phyloP scores from a whole-genome alignment of 2,888 invertebrate species.

The Mystacides longicornis region DNA sequence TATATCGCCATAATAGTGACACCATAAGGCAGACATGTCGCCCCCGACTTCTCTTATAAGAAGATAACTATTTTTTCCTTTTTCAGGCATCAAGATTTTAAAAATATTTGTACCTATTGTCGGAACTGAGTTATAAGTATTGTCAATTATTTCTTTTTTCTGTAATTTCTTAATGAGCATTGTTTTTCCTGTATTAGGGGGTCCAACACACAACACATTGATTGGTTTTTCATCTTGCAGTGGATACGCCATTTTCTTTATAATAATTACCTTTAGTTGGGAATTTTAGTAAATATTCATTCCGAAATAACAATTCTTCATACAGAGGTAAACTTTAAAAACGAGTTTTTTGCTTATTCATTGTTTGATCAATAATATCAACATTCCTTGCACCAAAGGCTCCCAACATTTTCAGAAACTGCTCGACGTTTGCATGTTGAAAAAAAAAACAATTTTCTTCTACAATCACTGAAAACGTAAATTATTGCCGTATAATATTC shows the following conservation, averaged over 20 bases:
- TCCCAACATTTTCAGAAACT: no score
- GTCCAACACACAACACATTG: constrained; percentile 62
- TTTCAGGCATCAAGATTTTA: constrained; percentile 50
- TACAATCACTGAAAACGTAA: no score
- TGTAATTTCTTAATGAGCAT: constrained; percentile 67
- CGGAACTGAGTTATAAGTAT: constrained; percentile 69
- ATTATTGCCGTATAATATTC: no score
- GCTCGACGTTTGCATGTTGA: no score
- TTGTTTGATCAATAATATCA: no score
- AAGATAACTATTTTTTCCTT: constrained; percentile 48
- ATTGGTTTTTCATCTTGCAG: constrained; percentile 32
- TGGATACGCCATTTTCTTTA: constrained; percentile 2
- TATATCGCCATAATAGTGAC: constrained; percentile 60
- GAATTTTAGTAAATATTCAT: no score
- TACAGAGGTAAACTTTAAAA: no score
- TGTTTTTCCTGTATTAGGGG: constrained; percentile 75
- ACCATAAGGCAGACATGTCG: constrained; percentile 76
- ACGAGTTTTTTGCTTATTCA: no score
- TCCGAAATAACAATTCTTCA: no score
- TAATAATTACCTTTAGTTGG: no score
- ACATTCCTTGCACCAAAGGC: no score
- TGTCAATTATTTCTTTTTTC: constrained; percentile 61
- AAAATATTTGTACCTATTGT: constrained; percentile 75
- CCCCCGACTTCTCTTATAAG: constrained; percentile 71
- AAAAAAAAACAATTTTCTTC: no score